Evolutionary conservation across 2,113 vertebrate genomes (phyloP).

Genomic region (Prionailurus bengalensis): DNA sequence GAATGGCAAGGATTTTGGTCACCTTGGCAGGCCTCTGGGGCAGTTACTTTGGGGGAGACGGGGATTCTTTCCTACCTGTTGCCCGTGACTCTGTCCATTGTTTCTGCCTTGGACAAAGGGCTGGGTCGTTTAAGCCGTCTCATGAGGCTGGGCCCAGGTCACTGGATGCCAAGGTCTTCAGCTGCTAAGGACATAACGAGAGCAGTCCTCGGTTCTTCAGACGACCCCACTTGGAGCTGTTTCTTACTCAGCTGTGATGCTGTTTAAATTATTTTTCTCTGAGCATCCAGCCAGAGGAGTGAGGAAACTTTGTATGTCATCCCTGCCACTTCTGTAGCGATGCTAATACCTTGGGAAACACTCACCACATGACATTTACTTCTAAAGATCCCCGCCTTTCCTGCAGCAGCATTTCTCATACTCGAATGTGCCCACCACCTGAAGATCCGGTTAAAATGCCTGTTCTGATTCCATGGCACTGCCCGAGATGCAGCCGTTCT

Average conservation of each 20-base stretch:
- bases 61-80: background rate
- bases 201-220: background rate
- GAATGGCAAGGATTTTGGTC: constrained; percentile 1
- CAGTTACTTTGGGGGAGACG: background rate
- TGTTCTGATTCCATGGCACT: background rate
- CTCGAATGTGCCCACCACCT: background rate
- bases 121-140: background rate
- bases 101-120: background rate
- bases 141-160: background rate
- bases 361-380: background rate
- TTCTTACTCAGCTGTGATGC: background rate
- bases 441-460: background rate
- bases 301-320: background rate
- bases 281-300: background rate
- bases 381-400: background rate
- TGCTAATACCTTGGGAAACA: background rate
- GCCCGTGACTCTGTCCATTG: background rate
- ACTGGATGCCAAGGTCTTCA: no score
- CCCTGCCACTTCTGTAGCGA: background rate
- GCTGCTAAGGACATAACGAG: background rate
- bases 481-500: background rate
- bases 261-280: background rate
- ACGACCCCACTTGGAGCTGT: background rate
- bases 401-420: background rate
- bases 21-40: background rate